Conservation (phyloP, 2,888 invertebrate genomes). For the Heteropelma amictum region DNA sequence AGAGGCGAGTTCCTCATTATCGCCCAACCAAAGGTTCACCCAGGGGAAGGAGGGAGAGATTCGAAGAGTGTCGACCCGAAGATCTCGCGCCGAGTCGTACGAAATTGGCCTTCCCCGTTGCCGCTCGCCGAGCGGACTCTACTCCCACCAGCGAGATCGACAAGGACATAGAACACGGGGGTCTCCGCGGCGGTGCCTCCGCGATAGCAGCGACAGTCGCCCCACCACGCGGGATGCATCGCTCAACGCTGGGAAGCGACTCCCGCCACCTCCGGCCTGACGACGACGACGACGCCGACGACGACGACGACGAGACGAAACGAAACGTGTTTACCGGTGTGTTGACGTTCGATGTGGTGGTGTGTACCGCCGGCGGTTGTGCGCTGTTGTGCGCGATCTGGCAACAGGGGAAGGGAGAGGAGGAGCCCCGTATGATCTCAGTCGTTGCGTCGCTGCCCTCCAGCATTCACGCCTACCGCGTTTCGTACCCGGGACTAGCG, state of each 20-base stretch:
- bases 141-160: conserved; percentile 10
- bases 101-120: conserved; percentile 10
- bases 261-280: conserved; percentile 35
- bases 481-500: conserved; percentile 64
- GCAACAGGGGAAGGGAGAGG: conserved; percentile 73
- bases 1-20: conserved; percentile 75
- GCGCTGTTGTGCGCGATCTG: conserved; percentile 45
- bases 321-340: not conserved
- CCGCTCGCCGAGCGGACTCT: not conserved
- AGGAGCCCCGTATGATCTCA: conserved; percentile 73
- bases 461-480: conserved; percentile 77
- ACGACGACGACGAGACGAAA: conserved; percentile 21
- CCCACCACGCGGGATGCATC: conserved; percentile 9
- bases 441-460: conserved; percentile 76
- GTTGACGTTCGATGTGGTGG: not conserved
- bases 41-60: conserved; percentile 67
- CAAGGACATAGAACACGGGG: not conserved
- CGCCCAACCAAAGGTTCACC: conserved; percentile 69
- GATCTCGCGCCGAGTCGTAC: conserved; percentile 7
- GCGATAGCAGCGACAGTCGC: not conserved
- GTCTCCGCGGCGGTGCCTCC: not conserved
- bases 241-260: conserved; percentile 35
- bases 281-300: too few relatives aligned
- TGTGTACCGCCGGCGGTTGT: conserved; percentile 41
- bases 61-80: conserved; percentile 17